Base-by-base conservation (phyloP, 2,113 vertebrate genomes). In the Austrofundulus limnaeus region DNA sequence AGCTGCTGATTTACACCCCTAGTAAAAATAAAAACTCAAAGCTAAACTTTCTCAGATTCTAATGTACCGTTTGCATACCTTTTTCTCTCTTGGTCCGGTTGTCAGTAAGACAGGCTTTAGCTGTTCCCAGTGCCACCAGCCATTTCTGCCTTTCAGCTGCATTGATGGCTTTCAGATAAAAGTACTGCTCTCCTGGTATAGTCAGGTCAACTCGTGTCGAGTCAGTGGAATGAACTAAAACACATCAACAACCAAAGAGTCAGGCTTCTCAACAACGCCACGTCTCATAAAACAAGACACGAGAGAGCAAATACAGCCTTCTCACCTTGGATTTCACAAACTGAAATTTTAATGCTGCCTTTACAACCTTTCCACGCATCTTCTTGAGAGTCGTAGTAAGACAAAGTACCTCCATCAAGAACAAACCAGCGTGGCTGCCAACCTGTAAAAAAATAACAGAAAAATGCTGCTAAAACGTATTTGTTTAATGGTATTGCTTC, bases 371-470 rank as follows among this genome's bases (percentile, higher is more conserved):
- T 99, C 95, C 96, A 98, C 20, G 95, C 96, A 79, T 99, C 96
- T 90, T 99, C 96, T 81, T 94, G 93, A 34, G 96, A 98, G 82
- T 99, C 97, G 31, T 98, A 99, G 72, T 99, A 99, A 13, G 96
- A 98, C 61, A 99, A 90, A 66, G 95, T 96, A 43, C 95, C 96
- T 68, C 96, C 95, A 71, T 94, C 93, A 15, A 99, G 94, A 59
- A 99, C 95, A 88, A 99, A 99, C 97, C 97, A 99, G 3, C 97
- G 95, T 78, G 97, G 97, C 77, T 99, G 97, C 97, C 97, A 99
- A 55, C 97, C 97, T 99, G 80, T 28, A 89, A 69, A 45, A 45
- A 37, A 19, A 1, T 20, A 10, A 28, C 0, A 23, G 0, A 38
- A 28, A 3, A 20, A 6, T 21, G 19, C n/a, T 20, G 20, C 21